Percentiles rank a stretch among this genome's conserved stretches.
These are phyloP conservation scores for Vanessa atalanta DNA, from an alignment of 1,140 invertebrate species.

Conservation along the genomic window DNA sequence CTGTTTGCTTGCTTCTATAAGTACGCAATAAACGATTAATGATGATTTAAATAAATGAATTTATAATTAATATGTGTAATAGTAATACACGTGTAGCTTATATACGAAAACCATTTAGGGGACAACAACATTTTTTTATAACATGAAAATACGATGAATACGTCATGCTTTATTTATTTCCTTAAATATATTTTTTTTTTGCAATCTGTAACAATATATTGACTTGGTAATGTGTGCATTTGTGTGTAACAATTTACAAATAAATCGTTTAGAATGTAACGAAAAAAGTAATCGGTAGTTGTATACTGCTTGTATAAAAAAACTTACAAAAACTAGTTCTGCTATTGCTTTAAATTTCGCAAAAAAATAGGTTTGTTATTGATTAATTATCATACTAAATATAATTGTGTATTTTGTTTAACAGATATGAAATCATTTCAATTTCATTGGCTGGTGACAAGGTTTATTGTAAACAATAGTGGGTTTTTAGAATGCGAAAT, in stretches of 20 bases:
- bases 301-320: no score
- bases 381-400: no score
- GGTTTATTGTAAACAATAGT: no score
- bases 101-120: background rate
- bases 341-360: no score
- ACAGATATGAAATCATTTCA: no score
- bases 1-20: background rate
- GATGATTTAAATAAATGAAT: background rate
- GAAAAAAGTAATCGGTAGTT: background rate
- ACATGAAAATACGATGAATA: background rate
- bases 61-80: background rate
- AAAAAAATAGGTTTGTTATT: no score
- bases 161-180: background rate
- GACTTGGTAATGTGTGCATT: constrained; percentile 9
- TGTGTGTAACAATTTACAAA: constrained; percentile 21
- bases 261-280: background rate
- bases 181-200: background rate
- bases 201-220: constrained; percentile 7
- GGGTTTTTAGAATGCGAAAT: background rate
- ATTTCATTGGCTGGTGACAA: no score
- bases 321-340: no score
- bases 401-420: no score
- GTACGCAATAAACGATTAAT: background rate
- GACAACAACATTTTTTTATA: background rate
- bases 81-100: background rate